Evolutionary conservation across 2,888 invertebrate genomes (phyloP).

Genomic region (Gastrophysa polygoni): DNA sequence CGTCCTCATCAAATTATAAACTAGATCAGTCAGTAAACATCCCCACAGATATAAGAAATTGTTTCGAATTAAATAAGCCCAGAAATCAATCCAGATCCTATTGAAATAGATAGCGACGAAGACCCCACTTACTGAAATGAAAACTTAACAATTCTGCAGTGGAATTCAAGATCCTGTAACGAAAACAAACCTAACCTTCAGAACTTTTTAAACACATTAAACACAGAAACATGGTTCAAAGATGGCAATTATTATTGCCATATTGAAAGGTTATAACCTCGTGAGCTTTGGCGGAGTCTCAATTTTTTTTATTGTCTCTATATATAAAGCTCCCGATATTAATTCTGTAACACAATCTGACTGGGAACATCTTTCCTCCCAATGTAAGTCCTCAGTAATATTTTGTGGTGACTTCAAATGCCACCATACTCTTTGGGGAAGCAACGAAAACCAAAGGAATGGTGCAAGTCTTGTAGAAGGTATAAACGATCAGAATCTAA

Average conservation of each 20-base stretch:
- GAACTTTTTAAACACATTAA: not conserved
- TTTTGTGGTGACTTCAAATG: too few relatives aligned
- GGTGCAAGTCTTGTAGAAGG: too few relatives aligned
- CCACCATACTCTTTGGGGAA: too few relatives aligned
- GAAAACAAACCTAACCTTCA: not conserved
- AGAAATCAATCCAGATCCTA: not conserved
- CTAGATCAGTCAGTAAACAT: not conserved
- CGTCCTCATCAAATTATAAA: not conserved
- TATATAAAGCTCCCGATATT: not conserved
- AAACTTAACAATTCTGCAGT: not conserved
- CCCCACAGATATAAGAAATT: not conserved
- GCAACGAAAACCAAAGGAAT: too few relatives aligned
- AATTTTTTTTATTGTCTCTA: not conserved
- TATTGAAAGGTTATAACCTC: constrained; percentile 8
- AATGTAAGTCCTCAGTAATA: too few relatives aligned
- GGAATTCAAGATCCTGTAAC: not conserved
- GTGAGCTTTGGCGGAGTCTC: not conserved
- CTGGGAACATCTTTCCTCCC: not conserved
- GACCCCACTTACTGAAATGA: not conserved
- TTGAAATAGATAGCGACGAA: not conserved
- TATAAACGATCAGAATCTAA: not conserved
- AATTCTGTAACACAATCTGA: not conserved
- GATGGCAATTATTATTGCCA: not conserved
- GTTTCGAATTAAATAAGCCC: not conserved
- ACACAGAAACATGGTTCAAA: constrained; percentile 2